Evolutionary conservation across 1,140 invertebrate species (phyloP).

Genomic region (Cydia splendana): DNA sequence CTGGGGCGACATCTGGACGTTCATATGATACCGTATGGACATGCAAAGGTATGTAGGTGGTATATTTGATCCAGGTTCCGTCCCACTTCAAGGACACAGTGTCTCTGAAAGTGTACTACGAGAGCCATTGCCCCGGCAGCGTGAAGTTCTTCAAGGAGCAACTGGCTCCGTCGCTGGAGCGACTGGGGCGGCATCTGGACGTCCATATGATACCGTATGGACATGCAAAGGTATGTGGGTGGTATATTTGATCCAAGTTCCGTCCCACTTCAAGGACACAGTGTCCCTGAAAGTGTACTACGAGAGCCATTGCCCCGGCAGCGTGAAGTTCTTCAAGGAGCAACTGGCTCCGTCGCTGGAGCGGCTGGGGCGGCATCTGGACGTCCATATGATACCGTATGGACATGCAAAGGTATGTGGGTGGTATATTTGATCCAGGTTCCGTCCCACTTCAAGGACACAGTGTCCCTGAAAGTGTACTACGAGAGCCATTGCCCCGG

Average conservation of each 20-base stretch:
- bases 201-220: conserved; percentile 86
- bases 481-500: conserved; percentile 91
- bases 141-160: conserved; percentile 83
- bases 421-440: background rate
- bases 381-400: conserved; percentile 84
- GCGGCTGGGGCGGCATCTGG: conserved; percentile 72
- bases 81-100: conserved; percentile 38
- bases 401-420: conserved; percentile 85
- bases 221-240: conserved; percentile 82
- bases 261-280: conserved; percentile 35
- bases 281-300: conserved; percentile 82
- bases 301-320: conserved; percentile 90
- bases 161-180: conserved; percentile 74
- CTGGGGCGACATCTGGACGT: conserved; percentile 77
- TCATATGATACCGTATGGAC: conserved; percentile 87
- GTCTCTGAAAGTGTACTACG: conserved; percentile 83
- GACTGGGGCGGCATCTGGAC: conserved; percentile 74
- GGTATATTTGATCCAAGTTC: background rate
- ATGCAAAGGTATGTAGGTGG: conserved; percentile 81
- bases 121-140: conserved; percentile 90
- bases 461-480: conserved; percentile 78
- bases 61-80: background rate
- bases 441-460: conserved; percentile 30
- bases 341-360: conserved; percentile 80
- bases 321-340: conserved; percentile 83